Base-by-base conservation (phyloP, 2,888 invertebrate species). In the Eudemis profundana region DNA sequence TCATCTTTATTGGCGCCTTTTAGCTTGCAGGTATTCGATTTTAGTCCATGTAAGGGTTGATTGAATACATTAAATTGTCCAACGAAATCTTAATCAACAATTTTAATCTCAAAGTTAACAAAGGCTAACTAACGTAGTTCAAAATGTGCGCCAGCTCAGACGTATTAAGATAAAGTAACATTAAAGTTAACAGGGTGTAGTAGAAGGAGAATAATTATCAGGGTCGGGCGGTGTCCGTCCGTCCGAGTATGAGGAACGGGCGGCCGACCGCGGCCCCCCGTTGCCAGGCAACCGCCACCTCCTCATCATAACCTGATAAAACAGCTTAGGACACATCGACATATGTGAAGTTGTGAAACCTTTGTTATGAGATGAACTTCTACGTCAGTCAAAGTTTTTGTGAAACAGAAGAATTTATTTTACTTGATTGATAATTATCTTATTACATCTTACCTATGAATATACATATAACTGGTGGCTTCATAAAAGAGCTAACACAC, bases 241-340 rank as follows among this genome's bases (percentile, higher is more conserved):
- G 84, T 79, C 78, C 81, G 80, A 89, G 89, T 88, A 88, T 90
- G 89, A 90, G 89, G 84, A 85, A 86, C 87, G 86, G 75, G 72
- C 71, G 65, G n/a, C n/a, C n/a, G n/a, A n/a, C n/a, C n/a, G n/a
- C n/a, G n/a, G n/a, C n/a, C 69, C 51, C 65, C 73, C 75, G 73
- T 91, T 85, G 90, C 92, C 77, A 75, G 79, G 92, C 91, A 84
- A 92, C 92, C 81, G 77, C 85, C 84, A 81, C 87, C 90, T 90
- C 83, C 89, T 91, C 90, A 89, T 92, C 90, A 92, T 92, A 92
- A 92, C 88, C 86, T 88, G 85, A 91, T 87, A 83, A 40, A 79
- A 75, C 82, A 86, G 84, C 85, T 87, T 85, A 86, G 82, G 80
- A 83, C 79, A 83, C 74, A 74, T 69, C 77, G 15, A 69, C 73